Base-by-base conservation (phyloP, 2,888 invertebrate species). In the Criorhina ranunculi region DNA sequence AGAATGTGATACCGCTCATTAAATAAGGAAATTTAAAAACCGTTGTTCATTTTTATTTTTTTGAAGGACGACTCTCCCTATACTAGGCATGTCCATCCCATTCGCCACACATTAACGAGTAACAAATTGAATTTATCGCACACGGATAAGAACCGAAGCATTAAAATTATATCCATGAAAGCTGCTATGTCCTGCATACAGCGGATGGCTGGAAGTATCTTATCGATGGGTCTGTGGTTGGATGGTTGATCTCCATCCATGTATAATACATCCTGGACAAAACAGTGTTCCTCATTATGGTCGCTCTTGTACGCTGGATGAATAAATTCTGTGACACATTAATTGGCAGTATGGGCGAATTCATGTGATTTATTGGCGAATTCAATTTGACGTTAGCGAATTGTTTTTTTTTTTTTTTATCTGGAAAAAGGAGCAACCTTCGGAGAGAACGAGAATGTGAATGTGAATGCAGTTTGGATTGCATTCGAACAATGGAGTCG, bases 71-170 rank as follows among this genome's bases (percentile, higher is more conserved):
- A 44, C 33, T 55, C 53, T 31, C 12, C 33, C 7, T 19, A 8
- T 49, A 12, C 12, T 19, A 12, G n/a, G 11, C 31, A 19, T 15
- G 42, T 8, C 33, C 29, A 33, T 31, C 11, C 6, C 17, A 33
- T 33, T n/a, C 5, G 31, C 79, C 76, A 60, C 82, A 70, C 51
- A 81, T 76, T 76, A 76, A 69, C 69, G 76, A 70, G 40, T 40
- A 76, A 44, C 66, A 77, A 82, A 82, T 82, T 82, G 77, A 73
- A 82, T 82, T 77, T 77, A 77, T 77, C 67, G 49, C 46, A 37
- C 12, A 31, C 44, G 66, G 67, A 64, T 64, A 75, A 64, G 49
- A 62, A 49, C 69, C 62, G 35, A 55, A 49, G 49, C 46, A 60
- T 73, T 80, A 73, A 73, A 73, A 49, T 33, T 42, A 55, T 53